A percentile compares a stretch with the other conserved stretches of the same genome.
phyloP scores from a whole-genome alignment of 2,888 invertebrate species.

The Yponomeuta malinellus region DNA sequence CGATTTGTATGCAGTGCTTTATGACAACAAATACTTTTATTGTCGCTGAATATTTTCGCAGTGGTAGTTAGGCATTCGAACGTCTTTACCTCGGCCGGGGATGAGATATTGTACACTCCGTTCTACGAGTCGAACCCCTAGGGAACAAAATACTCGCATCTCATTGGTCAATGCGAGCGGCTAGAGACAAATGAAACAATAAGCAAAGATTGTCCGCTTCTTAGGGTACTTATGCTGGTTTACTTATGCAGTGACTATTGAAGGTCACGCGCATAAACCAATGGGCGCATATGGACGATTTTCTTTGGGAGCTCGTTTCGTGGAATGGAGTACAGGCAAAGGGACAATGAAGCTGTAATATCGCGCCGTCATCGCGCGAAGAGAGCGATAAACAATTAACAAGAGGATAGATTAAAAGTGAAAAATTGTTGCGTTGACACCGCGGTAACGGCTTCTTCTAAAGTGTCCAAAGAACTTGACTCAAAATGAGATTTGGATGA shows the following conservation, averaged over 20 bases:
- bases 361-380: constrained; percentile 21
- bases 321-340: neutral
- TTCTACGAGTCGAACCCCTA: too few relatives aligned
- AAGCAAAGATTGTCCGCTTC: too few relatives aligned
- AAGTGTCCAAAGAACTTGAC: neutral
- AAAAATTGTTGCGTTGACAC: constrained; percentile 37
- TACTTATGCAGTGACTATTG: too few relatives aligned
- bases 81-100: neutral
- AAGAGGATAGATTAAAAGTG: constrained; percentile 41
- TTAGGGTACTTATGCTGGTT: too few relatives aligned
- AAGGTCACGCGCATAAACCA: too few relatives aligned
- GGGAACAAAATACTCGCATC: too few relatives aligned
- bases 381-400: constrained; percentile 27
- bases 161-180: too few relatives aligned
- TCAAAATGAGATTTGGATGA: too few relatives aligned
- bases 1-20: constrained; percentile 47
- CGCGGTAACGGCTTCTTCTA: neutral
- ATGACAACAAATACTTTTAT: constrained; percentile 23
- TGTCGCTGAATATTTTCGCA: neutral
- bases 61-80: neutral
- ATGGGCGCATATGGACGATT: too few relatives aligned
- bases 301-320: too few relatives aligned
- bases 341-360: constrained; percentile 34
- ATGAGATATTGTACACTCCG: neutral
- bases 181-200: too few relatives aligned